Evolutionary conservation across 1,140 invertebrate species (phyloP), one percentile per base, ranked within the genome.

Genomic region (Heliothis virescens): DNA sequence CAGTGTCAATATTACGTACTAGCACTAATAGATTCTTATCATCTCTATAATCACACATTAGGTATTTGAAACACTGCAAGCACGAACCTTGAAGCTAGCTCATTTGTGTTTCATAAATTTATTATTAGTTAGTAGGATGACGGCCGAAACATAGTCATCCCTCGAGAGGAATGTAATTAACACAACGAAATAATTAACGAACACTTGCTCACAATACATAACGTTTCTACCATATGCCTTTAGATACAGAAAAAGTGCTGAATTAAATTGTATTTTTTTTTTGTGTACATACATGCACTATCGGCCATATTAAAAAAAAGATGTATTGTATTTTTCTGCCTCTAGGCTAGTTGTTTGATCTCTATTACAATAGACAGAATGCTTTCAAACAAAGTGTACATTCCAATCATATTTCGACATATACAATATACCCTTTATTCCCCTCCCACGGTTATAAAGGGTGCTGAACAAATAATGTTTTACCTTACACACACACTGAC

Each of bases 321-420:
- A 26, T 18, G 9, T 12, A 67, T 21, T n/a, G 18, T 48, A 48
- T 48, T 67, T 21, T 67, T 11, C 10, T 48, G 18, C 7, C 63
- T 48, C 63, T 21, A 48, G 63, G 41, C 63, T 67, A 47, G 60
- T 5, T 34, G 18, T 67, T 67, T 67, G 63, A 67, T 41, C 41
- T 67, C n/a, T 67, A 67, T 67, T 67, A 67, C 41, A 67, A 67
- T 26, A 29, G 57, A 21, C 34, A 65, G n/a, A 34, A 21, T 48
- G 18, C 63, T 67, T 67, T 67, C 63, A 67, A 67, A 67, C 63
- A 67, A 67, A 67, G 47, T 48, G 41, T 67, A 67, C 63, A 67
- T 48, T 67, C 15, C 41, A 48, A 67, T 48, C 63, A 48, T 67
- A 67, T 48, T 48, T 65, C 41, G 15, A 18, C n/a, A 16, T 26